Conservation (phyloP, 2,797 vertebrate genomes). For the Enteromius trimaculatus region DNA sequence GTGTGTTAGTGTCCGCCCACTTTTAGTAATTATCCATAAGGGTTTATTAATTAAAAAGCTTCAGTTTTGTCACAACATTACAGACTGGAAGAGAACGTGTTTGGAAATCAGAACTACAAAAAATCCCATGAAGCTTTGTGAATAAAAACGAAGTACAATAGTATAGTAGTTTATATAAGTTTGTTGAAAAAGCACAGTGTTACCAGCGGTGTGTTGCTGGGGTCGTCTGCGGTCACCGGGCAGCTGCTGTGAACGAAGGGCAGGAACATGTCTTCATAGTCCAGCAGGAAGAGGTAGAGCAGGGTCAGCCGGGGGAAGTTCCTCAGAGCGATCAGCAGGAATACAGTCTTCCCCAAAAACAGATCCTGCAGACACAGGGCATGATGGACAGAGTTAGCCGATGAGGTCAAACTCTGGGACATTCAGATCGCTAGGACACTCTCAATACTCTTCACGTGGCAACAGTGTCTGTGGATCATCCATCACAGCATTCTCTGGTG, state of each 20-base stretch:
- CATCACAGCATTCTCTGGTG: too few relatives aligned
- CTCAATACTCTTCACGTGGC: too few relatives aligned
- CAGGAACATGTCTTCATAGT: constrained; percentile 90
- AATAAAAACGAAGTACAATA: too few relatives aligned
- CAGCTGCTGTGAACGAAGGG: constrained; percentile 95
- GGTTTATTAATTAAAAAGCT: background rate
- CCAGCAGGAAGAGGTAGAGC: constrained; percentile 85
- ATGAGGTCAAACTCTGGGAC: too few relatives aligned
- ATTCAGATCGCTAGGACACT: too few relatives aligned
- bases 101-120: too few relatives aligned
- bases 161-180: too few relatives aligned
- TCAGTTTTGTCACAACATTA: too few relatives aligned
- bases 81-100: too few relatives aligned
- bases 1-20: background rate
- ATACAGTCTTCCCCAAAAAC: constrained; percentile 10
- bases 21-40: background rate
- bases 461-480: too few relatives aligned
- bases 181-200: constrained; percentile 18
- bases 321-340: constrained; percentile 69
- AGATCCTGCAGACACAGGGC: background rate
- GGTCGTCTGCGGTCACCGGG: constrained; percentile 58
- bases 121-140: too few relatives aligned
- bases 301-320: constrained; percentile 85
- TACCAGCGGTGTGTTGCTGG: constrained; percentile 60
- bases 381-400: background rate